Percentiles rank a stretch among this genome's conserved stretches.
Conservation (phyloP, 2,113 vertebrate species). For the Triplophysa dalaica region DNA sequence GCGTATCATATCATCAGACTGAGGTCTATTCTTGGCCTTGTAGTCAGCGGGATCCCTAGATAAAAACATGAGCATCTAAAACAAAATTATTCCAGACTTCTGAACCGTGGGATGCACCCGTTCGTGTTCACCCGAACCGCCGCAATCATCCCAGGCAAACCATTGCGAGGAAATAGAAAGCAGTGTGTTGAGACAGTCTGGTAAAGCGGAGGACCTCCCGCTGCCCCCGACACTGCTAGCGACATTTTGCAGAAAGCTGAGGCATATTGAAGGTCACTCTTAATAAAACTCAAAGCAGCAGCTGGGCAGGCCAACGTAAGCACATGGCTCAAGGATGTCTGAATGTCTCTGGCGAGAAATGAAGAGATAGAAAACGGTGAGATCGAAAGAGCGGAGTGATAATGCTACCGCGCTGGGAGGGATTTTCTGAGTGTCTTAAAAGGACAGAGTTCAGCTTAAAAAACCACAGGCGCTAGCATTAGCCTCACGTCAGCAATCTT, state of each 20-base stretch:
- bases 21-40: conserved; percentile 5
- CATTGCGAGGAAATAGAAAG: conserved; percentile 21
- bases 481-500: conserved; percentile 40
- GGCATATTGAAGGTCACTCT: conserved; percentile 58
- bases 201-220: conserved; percentile 33
- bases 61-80: conserved; percentile 20
- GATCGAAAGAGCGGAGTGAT: conserved; percentile 32
- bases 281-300: conserved; percentile 57
- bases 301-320: conserved; percentile 30
- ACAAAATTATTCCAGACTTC: conserved; percentile 6
- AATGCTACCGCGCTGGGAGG: conserved; percentile 44
- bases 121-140: conserved; percentile 10
- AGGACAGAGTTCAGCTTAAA: conserved; percentile 45
- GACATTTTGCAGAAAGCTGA: conserved; percentile 50
- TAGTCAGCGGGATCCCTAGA: conserved; percentile 1
- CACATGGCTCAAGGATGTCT: conserved; percentile 48
- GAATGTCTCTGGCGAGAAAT: conserved; percentile 39
- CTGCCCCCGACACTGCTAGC: conserved; percentile 35
- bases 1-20: neutral
- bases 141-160: conserved; percentile 36
- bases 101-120: conserved; percentile 32
- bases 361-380: neutral
- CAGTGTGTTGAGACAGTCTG: conserved; percentile 37
- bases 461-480: conserved; percentile 37
- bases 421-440: conserved; percentile 52